phyloP scores from a whole-genome alignment of 1,140 invertebrate species.

The Arion vulgaris region DNA sequence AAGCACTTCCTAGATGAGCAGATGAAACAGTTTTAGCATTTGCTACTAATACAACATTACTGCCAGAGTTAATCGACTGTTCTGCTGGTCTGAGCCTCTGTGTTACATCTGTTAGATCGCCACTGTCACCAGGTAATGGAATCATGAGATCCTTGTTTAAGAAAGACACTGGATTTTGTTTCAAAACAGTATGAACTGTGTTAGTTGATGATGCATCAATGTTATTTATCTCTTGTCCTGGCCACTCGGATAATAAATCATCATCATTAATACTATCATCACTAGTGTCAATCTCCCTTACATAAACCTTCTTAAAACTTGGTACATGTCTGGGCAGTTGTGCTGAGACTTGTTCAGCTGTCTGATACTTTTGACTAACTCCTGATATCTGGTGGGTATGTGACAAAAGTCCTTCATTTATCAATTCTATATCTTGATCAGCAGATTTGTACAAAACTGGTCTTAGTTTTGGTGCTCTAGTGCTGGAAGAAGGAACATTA shows the following conservation, averaged over 20 bases:
- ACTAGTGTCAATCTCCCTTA: slow-evolving; percentile 34
- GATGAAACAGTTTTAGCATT: neutral
- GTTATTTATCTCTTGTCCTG: neutral
- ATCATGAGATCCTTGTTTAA: slow-evolving; percentile 13
- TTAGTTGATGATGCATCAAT: neutral
- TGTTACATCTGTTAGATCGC: slow-evolving; percentile 61
- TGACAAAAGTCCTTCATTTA: neutral
- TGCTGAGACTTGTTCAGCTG: neutral
- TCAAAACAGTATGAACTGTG: neutral
- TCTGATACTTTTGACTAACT: neutral
- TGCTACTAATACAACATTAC: slow-evolving; percentile 12
- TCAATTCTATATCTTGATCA: slow-evolving; percentile 31
- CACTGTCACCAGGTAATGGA: slow-evolving; percentile 58
- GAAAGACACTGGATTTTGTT: neutral
- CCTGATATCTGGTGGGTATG: neutral
- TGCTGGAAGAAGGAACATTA: neutral
- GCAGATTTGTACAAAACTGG: slow-evolving; percentile 41
- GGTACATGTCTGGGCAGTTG: neutral
- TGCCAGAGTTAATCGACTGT: neutral
- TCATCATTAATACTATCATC: slow-evolving; percentile 65
- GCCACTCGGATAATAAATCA: slow-evolving; percentile 51
- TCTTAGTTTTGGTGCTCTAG: slow-evolving; percentile 1
- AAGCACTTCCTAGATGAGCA: neutral
- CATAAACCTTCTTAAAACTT: slow-evolving; percentile 4
- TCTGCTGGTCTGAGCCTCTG: slow-evolving; percentile 48